These are phyloP conservation scores for Colletes latitarsis DNA, from an alignment of 1,140 invertebrate species.

Conservation along the genomic window DNA sequence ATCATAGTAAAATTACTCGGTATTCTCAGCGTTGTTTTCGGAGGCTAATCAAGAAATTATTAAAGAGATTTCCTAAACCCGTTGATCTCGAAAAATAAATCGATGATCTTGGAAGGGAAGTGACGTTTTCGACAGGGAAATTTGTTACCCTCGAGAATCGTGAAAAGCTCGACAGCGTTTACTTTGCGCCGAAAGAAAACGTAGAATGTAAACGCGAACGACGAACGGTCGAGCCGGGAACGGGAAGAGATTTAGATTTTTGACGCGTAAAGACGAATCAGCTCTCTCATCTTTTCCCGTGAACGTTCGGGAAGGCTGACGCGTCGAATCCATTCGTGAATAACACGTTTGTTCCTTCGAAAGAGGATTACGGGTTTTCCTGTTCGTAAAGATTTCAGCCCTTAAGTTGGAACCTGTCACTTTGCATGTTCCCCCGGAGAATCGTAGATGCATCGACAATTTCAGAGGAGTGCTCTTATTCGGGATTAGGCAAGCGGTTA, in stretches of 20 bases:
- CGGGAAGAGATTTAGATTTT: not conserved
- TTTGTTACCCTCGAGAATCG: too few species aligned
- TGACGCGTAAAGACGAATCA: slow-evolving; percentile 24
- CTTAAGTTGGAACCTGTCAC: slow-evolving; percentile 14
- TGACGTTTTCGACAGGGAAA: not conserved
- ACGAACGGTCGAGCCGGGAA: not conserved
- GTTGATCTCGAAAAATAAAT: too few species aligned
- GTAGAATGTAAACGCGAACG: not conserved
- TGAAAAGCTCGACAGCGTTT: not conserved
- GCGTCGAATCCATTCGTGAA: slow-evolving; percentile 30
- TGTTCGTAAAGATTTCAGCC: slow-evolving; percentile 33
- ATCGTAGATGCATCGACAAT: slow-evolving; percentile 22
- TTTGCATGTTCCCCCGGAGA: slow-evolving; percentile 1
- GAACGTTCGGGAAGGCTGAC: not conserved
- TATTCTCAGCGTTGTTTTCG: too few species aligned
- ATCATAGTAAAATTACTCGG: too few species aligned
- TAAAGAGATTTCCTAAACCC: too few species aligned
- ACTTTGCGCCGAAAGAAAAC: not conserved
- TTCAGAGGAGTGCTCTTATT: slow-evolving; percentile 5
- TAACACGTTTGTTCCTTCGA: slow-evolving; percentile 29
- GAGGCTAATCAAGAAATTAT: too few species aligned
- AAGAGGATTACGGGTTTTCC: slow-evolving; percentile 49
- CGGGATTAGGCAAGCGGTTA: slow-evolving; percentile 23
- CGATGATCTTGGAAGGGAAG: too few species aligned
- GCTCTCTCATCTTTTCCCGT: slow-evolving; percentile 21